Base-by-base conservation (phyloP, 2,797 vertebrate genomes). In the Dermochelys coriacea region DNA sequence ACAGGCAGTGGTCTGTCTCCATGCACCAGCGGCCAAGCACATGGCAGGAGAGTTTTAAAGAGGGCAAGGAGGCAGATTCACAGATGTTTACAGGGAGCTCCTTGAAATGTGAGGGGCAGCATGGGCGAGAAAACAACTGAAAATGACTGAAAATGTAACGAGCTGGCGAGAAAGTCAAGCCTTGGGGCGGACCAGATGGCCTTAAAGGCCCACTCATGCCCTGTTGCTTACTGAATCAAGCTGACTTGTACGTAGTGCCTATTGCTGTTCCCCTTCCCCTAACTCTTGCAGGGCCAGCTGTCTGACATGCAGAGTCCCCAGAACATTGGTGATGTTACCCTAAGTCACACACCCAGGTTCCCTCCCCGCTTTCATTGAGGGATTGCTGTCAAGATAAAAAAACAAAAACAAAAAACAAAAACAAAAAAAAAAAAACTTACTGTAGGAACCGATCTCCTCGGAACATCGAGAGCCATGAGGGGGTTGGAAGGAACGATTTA, bases 1-100 rank as follows among this genome's bases (percentile, higher is more conserved):
- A 10, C 5, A 21, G 21, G 12, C 64, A 4, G 0, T 0, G 0
- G n/a, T 3, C 75, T 16, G 47, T n/a, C 50, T 52, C 54, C 29
- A 54, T 51, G 41, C 57, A 1, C 52, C 3, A 3, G 50, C 4
- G 68, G 19, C 2, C 8, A 4, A 31, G 12, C 41, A 16, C 68
- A 34, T 1, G 45, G 25, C 74, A 77, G 64, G 37, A 71, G 74
- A 29, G 74, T 15, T 47, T 77, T 29, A 31, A 29, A 27, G 27
- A 49, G 27, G 74, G 4, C 14, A 31, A 31, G 8, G 14, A 47
- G 45, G 74, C 45, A 49, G 74, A 8, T 49, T 77, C 29, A 8
- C 25, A 31, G 74, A 29, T 16, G 45, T 77, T 77, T 77, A 18
- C 18, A 41, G 45, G 45, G 41, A 49, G 41, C 27, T 29, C 45